These are phyloP conservation scores for Toxostoma redivivum DNA, from an alignment of 2,113 vertebrate genomes.

Conservation along the genomic window DNA sequence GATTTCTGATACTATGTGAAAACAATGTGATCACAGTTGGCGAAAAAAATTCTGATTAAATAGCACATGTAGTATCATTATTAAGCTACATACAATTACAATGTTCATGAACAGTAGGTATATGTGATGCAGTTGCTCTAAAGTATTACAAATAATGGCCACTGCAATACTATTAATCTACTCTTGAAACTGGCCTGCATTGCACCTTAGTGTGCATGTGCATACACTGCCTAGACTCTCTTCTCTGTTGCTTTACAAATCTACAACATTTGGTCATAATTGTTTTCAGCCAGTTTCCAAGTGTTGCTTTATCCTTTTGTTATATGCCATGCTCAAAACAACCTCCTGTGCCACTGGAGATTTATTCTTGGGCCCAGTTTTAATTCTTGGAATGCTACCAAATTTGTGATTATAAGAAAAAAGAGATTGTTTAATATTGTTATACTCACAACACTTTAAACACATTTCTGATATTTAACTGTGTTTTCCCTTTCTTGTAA, in stretches of 20 bases:
- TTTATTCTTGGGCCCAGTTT: not conserved
- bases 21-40: not conserved
- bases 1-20: not conserved
- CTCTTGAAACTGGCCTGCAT: not conserved
- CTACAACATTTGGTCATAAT: not conserved
- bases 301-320: not conserved
- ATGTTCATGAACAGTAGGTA: not conserved
- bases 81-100: not conserved
- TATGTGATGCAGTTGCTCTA: not conserved
- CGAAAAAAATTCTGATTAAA: not conserved
- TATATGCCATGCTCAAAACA: not conserved
- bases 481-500: not conserved
- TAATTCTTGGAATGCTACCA: not conserved
- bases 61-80: accelerated
- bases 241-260: not conserved
- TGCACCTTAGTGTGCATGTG: not conserved
- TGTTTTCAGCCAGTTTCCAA: not conserved
- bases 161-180: accelerated
- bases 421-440: not conserved
- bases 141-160: not conserved
- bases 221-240: not conserved
- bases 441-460: accelerated
- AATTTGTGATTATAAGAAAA: not conserved
- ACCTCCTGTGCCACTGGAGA: not conserved
- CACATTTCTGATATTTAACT: not conserved